Conservation (phyloP, 2,888 invertebrate genomes). For the Hybos culiciformis region DNA sequence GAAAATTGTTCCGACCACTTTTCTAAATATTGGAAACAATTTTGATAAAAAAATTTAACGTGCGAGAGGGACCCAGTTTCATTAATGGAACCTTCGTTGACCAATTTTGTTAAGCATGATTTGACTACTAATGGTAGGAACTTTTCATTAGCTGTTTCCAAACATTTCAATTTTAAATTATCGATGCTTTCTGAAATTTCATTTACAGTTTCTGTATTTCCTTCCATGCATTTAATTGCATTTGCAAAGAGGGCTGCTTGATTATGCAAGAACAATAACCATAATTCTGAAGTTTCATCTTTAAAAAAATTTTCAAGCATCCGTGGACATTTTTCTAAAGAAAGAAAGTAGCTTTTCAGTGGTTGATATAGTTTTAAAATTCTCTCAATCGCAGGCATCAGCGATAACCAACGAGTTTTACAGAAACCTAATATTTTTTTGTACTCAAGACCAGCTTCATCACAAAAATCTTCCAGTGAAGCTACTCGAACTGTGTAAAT, state of each 20-base stretch:
- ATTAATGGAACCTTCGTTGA: not conserved
- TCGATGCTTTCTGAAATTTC: not conserved
- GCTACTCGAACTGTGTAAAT: conserved; percentile 5
- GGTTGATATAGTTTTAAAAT: conserved; percentile 7
- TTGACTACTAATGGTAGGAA: not conserved
- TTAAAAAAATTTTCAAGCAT: conserved; percentile 9
- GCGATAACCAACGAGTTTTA: conserved; percentile 7
- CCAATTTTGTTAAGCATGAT: not conserved
- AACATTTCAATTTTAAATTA: not conserved
- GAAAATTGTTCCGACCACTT: not conserved
- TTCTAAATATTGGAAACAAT: not conserved
- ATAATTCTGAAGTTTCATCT: not conserved
- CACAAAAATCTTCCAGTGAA: conserved; percentile 5
- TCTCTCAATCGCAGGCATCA: conserved; percentile 7
- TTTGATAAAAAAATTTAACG: not conserved
- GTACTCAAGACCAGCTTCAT: conserved; percentile 4
- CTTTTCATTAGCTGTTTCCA: not conserved
- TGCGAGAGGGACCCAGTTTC: not conserved
- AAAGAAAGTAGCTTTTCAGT: too few relatives aligned
- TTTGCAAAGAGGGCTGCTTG: not conserved
- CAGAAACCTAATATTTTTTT: conserved; percentile 6
- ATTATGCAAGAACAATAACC: too few relatives aligned
- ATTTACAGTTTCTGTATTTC: not conserved
- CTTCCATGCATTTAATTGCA: not conserved
- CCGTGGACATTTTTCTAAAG: too few relatives aligned